Conservation (phyloP, 2,113 vertebrate genomes). For the Grus americana region DNA sequence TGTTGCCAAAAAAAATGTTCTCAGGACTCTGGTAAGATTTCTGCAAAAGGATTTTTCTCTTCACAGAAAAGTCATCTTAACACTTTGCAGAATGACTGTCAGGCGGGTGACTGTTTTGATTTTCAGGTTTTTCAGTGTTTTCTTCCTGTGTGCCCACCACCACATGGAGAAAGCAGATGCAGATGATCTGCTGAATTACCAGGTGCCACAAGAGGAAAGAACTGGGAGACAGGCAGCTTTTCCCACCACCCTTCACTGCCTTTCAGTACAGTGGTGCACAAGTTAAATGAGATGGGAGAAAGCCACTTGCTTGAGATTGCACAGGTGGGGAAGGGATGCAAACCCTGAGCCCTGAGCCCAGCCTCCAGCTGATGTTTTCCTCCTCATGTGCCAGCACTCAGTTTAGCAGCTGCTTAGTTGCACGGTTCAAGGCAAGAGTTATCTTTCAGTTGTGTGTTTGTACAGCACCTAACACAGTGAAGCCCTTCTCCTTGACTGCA, state of each 20-base stretch:
- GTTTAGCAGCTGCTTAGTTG: neutral
- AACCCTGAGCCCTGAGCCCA: neutral
- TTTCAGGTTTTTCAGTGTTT: neutral
- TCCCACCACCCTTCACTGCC: neutral
- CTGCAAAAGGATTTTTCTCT: neutral
- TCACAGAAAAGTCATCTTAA: neutral
- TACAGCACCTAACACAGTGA: conserved; percentile 13
- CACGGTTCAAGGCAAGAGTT: neutral
- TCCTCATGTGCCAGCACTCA: neutral
- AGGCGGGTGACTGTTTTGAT: neutral
- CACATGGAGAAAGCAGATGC: fast-evolving
- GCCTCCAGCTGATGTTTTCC: neutral
- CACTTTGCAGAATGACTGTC: neutral
- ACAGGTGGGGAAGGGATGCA: neutral
- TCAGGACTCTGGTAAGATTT: neutral
- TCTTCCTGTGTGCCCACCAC: neutral
- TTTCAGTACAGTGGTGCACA: neutral
- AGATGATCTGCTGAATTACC: neutral
- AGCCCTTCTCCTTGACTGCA: conserved; percentile 27
- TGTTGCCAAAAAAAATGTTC: neutral
- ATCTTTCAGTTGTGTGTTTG: conserved; percentile 33
- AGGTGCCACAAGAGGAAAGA: neutral
- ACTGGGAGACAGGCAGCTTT: neutral
- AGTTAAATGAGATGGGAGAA: neutral
- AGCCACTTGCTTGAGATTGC: neutral